Evolutionary conservation across 2,797 vertebrate species (phyloP), one percentile per base, ranked within the genome.

Genomic region (Micropoecilia bifurca): DNA sequence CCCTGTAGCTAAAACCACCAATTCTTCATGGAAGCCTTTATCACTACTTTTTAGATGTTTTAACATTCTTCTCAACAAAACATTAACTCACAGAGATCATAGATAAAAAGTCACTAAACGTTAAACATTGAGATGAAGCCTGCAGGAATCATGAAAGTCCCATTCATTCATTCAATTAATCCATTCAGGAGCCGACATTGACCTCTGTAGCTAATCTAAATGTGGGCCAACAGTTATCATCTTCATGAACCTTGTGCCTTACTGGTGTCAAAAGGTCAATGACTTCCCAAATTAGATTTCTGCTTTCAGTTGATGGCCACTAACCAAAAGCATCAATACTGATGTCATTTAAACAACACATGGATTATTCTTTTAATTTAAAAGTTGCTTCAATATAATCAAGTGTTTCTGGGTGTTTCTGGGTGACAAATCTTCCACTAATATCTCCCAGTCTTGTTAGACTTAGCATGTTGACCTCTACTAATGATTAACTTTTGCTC

Each of bases 401-500:
- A n/a, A n/a, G n/a, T n/a, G n/a, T n/a, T n/a, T n/a, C n/a, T n/a
- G n/a, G n/a, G n/a, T n/a, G 48, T 48, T 46, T 55, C 45, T 77
- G 30, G 69, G 41, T 48, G 59, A 63, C 71, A 57, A 48, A 80
- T 28, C 45, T 30, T 72, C 28, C 61, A 76, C 46, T 47, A 4
- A 28, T 22, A 47, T 73, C 50, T 71, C 30, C 69, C 25, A 41
- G 73, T 68, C 28, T 57, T 57, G 48, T 86, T 77, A 57, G 45
- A 43, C 73, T 47, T 78, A 71, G 72, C 69, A 45, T 76, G 39
- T 68, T 78, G 59, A 79, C 16, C 4, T 75, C 79, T 83, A 81
- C 83, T 86, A 86, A 90, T 81, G 80, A 75, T 82, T 73, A 83
- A 74, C 79, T 59, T 73, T 83, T 2, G 10, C 72, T 74, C 46